A percentile compares a stretch with the other conserved stretches of the same genome.
Evolutionary conservation across 2,797 vertebrate genomes (phyloP).

Genomic region (Falco columbarius): DNA sequence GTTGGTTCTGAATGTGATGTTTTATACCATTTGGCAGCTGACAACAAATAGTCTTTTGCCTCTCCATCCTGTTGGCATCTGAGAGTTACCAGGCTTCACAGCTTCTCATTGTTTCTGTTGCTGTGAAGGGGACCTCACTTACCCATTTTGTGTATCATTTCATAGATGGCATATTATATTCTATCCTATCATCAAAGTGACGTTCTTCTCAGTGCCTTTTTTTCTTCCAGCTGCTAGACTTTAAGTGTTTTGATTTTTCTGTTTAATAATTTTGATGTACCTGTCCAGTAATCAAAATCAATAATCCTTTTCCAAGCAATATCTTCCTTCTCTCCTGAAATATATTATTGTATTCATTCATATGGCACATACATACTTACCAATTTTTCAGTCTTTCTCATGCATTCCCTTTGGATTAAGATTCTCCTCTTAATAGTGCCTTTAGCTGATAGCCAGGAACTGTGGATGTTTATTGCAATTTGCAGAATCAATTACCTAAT

Average conservation of each 20-base stretch:
- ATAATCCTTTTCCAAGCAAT: background rate
- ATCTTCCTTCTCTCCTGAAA: background rate
- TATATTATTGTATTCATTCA: background rate
- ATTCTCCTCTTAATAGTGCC: background rate
- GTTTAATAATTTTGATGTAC: background rate
- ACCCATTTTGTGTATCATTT: background rate
- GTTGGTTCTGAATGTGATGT: background rate
- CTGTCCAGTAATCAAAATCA: background rate
- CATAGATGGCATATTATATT: background rate
- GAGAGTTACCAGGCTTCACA: background rate
- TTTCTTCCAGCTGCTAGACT: background rate
- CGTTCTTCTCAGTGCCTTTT: background rate
- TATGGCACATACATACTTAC: background rate
- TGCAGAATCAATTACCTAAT: conserved; percentile 16
- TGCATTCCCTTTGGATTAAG: background rate
- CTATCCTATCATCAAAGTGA: background rate
- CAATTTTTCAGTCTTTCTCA: background rate
- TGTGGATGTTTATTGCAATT: background rate
- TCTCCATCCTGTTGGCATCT: background rate
- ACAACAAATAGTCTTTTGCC: background rate
- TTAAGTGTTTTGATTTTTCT: background rate
- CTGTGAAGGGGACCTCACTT: background rate
- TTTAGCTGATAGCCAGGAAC: background rate
- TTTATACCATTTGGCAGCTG: background rate
- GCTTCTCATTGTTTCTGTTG: background rate